Evolutionary conservation across 2,888 invertebrate species (phyloP), one percentile per base, ranked within the genome.

Genomic region (Fabriciana adippe): DNA sequence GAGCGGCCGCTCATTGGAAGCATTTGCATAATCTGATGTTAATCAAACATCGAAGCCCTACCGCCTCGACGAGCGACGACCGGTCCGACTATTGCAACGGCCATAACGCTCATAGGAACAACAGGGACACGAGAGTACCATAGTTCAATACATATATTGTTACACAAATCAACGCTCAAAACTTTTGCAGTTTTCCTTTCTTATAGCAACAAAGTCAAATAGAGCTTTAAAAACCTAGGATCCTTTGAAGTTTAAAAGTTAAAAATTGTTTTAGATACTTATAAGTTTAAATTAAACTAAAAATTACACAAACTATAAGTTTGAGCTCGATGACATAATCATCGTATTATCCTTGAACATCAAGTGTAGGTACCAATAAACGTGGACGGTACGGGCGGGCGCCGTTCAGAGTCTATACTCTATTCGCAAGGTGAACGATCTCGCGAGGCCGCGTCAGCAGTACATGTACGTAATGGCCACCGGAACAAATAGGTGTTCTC

Each of bases 11-110:
- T 88, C 86, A 84, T 82, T 86, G 86, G 88, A 78, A 81, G 86
- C 86, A 92, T 92, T 92, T 91, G 90, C 91, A 92, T 92, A 92
- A 90, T 91, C 92, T 89, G 92, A 92, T 92, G 90, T 86, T 91
- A 92, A 91, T 92, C 92, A 91, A 89, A 90, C 85, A 85, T 82
- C 81, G 83, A 79, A 80, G 83, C 80, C 81, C 81, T 78, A 80
- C 83, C 81, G 79, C 78, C 73, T 75, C 73, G 74, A 69, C 73
- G 72, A 48, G 74, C 73, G 69, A 62, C 73, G 74, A 75, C 73
- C 77, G 76, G 75, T 75, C 76, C 71, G 67, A 62, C 69, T 73
- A 62, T 57, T 63, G 35, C 66, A 54, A 59, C 60, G 66, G 64
- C 60, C 50, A 35, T 50, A 50, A 54, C 64, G 64, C 56, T 18